phyloP scores from a whole-genome alignment of 1,140 invertebrate genomes.

The Sitodiplosis mosellana region DNA sequence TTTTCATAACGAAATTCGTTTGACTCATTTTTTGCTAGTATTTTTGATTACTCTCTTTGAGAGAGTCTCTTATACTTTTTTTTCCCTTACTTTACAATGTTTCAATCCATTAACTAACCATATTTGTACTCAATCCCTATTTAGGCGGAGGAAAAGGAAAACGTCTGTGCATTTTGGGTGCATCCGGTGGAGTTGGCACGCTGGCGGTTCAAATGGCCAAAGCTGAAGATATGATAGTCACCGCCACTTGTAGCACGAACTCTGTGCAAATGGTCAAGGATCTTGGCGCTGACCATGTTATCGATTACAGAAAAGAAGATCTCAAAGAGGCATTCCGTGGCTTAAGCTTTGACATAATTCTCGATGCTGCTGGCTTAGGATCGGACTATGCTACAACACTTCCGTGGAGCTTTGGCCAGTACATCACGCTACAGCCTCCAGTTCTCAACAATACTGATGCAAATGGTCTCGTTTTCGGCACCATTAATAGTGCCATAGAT shows the following conservation, averaged over 20 bases:
- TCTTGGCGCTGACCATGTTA: conserved; percentile 53
- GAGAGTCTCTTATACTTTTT: too few relatives aligned
- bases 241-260: conserved; percentile 57
- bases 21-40: too few relatives aligned
- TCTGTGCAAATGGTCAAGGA: conserved; percentile 42
- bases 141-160: conserved; percentile 29
- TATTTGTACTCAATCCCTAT: neutral
- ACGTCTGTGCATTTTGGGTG: conserved; percentile 69
- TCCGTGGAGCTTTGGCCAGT: conserved; percentile 50
- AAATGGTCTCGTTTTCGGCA: conserved; percentile 46
- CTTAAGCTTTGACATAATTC: conserved; percentile 54
- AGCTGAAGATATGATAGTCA: conserved; percentile 48
- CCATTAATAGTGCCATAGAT: conserved; percentile 34
- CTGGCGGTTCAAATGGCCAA: conserved; percentile 67
- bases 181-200: conserved; percentile 78
- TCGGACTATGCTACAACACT: conserved; percentile 34
- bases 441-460: conserved; percentile 63
- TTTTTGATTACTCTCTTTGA: too few relatives aligned
- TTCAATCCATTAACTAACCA: neutral
- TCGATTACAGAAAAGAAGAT: conserved; percentile 55
- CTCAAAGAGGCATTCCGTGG: conserved; percentile 28
- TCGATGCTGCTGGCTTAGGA: conserved; percentile 66
- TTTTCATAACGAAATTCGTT: too few relatives aligned
- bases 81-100: too few relatives aligned
- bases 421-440: conserved; percentile 69